Evolutionary conservation across 2,113 vertebrate genomes (phyloP).

Genomic region (Peromyscus maniculatus): DNA sequence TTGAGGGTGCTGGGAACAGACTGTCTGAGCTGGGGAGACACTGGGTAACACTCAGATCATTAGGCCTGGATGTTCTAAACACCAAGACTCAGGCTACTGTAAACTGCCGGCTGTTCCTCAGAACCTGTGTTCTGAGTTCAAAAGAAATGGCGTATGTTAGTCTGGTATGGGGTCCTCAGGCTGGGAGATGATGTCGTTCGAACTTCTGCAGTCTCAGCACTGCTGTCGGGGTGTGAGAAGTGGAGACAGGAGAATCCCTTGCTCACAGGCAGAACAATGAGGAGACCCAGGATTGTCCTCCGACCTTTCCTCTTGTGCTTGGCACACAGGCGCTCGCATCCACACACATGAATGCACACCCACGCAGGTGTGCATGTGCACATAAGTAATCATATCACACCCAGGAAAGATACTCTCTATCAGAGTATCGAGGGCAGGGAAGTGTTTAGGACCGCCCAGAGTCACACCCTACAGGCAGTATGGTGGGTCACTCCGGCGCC

Average conservation of each 20-base stretch:
- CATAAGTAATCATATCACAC: no score
- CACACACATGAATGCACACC: background rate
- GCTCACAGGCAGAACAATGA: background rate
- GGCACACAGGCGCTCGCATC: no score
- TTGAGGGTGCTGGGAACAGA: slow-evolving; percentile 15
- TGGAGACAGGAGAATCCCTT: background rate
- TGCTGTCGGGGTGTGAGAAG: background rate
- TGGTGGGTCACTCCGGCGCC: background rate
- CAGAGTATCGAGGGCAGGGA: background rate
- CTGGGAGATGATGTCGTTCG: no score
- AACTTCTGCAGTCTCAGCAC: background rate
- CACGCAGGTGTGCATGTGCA: background rate
- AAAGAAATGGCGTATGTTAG: background rate
- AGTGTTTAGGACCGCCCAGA: background rate
- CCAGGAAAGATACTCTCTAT: background rate
- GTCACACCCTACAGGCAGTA: background rate
- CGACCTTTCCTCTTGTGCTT: background rate
- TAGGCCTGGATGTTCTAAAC: slow-evolving; percentile 16
- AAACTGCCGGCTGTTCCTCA: background rate
- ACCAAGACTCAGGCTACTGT: background rate
- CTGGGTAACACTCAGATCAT: background rate
- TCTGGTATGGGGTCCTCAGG: background rate
- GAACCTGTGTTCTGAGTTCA: background rate
- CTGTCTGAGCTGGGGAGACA: background rate
- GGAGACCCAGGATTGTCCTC: background rate